phyloP scores from a whole-genome alignment of 2,113 vertebrate species.

The Capreolus pygargus region DNA sequence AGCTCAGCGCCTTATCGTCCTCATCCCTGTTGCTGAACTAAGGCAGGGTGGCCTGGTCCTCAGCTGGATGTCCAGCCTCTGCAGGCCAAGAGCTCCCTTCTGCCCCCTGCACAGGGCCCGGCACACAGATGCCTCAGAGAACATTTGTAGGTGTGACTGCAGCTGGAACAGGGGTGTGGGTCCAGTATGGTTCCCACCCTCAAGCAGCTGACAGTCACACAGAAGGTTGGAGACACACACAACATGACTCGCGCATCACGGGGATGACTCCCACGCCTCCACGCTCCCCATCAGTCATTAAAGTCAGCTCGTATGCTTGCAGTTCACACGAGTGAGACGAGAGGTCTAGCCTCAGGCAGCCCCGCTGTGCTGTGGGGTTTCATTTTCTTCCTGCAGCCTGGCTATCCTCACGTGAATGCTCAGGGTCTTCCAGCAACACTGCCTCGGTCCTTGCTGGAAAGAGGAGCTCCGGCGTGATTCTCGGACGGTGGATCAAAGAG shows the following conservation, averaged over 20 bases:
- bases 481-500: not conserved
- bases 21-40: not conserved
- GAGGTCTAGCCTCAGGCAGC: not conserved
- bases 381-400: not conserved
- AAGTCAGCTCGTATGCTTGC: fast-evolving
- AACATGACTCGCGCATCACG: fast-evolving
- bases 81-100: not conserved
- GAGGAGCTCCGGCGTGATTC: fast-evolving
- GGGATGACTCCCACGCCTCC: not conserved
- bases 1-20: not conserved
- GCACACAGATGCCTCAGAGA: not conserved
- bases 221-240: no score
- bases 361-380: not conserved
- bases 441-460: fast-evolving
- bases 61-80: not conserved
- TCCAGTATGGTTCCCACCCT: not conserved
- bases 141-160: not conserved
- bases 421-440: fast-evolving
- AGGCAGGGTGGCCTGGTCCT: not conserved
- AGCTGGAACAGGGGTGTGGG: not conserved
- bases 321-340: fast-evolving
- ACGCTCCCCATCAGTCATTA: fast-evolving
- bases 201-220: not conserved
- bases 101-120: not conserved
- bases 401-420: fast-evolving